Evolutionary conservation across 2,888 invertebrate genomes (phyloP).

Genomic region (Perithous albicinctus): DNA sequence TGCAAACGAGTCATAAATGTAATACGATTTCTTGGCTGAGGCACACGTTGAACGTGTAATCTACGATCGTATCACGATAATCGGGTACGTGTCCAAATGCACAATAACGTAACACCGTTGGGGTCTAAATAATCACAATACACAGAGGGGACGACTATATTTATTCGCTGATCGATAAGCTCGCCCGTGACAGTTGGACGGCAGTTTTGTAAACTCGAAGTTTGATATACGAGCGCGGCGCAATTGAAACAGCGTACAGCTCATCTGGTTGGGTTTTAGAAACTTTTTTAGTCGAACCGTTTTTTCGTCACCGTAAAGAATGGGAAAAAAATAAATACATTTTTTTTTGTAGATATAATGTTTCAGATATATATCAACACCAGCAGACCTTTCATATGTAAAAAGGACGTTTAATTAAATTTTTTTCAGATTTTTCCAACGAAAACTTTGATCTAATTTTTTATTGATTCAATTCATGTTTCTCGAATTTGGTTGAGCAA

Average conservation of each 20-base stretch:
- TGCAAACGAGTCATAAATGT: background rate
- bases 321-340: background rate
- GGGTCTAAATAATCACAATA: constrained; percentile 30
- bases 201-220: constrained; percentile 40
- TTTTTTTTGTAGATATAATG: too few species aligned
- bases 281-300: background rate
- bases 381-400: too few species aligned
- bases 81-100: constrained; percentile 44
- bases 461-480: too few species aligned
- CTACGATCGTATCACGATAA: constrained; percentile 28
- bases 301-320: too few species aligned
- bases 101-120: constrained; percentile 26
- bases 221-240: constrained; percentile 10
- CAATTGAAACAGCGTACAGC: background rate
- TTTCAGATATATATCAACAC: too few species aligned
- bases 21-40: constrained; percentile 2
- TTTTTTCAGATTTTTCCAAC: too few species aligned
- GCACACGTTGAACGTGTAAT: constrained; percentile 19
- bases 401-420: too few species aligned
- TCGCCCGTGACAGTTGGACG: constrained; percentile 1
- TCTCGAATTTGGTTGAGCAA: too few species aligned
- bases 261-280: background rate
- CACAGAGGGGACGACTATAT: constrained; percentile 22
- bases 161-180: constrained; percentile 26
- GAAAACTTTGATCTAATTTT: too few species aligned